A percentile compares a stretch with the other conserved stretches of the same genome.
These are phyloP conservation scores for Protomyctophum bolini DNA, from an alignment of 2,113 vertebrate species.

Conservation along the genomic window DNA sequence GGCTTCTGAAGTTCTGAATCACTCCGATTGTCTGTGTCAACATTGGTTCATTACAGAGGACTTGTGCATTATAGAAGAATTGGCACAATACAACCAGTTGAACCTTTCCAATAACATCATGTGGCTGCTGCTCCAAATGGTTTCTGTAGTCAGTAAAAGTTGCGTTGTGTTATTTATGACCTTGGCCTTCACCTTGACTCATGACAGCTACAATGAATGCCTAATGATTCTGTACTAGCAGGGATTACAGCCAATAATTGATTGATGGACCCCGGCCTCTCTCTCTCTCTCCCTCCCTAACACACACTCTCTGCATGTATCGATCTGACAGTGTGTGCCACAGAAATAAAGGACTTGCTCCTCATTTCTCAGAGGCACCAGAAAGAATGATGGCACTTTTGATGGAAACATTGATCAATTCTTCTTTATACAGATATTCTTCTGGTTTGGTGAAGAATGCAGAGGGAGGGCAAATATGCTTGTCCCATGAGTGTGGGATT, in stretches of 20 bases:
- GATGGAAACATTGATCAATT: conserved; percentile 46
- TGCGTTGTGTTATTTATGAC: conserved; percentile 50
- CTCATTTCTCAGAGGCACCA: conserved; percentile 47
- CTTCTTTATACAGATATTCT: conserved; percentile 17
- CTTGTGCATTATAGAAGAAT: too few species aligned
- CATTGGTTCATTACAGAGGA: too few species aligned
- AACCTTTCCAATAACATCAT: too few species aligned
- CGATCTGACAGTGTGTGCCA: conserved; percentile 50
- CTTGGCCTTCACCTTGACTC: conserved; percentile 64
- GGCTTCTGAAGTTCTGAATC: too few species aligned
- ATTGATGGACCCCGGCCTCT: conserved; percentile 56
- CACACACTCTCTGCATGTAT: conserved; percentile 46
- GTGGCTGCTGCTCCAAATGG: too few species aligned
- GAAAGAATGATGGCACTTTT: conserved; percentile 28
- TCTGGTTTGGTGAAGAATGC: conserved; percentile 40
- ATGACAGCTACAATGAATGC: conserved; percentile 34
- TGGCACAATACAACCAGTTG: too few species aligned
- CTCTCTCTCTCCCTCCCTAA: conserved; percentile 19
- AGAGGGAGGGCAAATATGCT: conserved; percentile 39
- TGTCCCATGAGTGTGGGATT: conserved; percentile 14
- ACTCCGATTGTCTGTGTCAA: too few species aligned
- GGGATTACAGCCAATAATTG: conserved; percentile 44
- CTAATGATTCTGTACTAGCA: conserved; percentile 54
- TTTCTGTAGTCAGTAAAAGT: neutral
- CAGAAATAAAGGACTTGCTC: conserved; percentile 6